Conservation (phyloP, 1,140 invertebrate genomes). For the Heliconius himera region DNA sequence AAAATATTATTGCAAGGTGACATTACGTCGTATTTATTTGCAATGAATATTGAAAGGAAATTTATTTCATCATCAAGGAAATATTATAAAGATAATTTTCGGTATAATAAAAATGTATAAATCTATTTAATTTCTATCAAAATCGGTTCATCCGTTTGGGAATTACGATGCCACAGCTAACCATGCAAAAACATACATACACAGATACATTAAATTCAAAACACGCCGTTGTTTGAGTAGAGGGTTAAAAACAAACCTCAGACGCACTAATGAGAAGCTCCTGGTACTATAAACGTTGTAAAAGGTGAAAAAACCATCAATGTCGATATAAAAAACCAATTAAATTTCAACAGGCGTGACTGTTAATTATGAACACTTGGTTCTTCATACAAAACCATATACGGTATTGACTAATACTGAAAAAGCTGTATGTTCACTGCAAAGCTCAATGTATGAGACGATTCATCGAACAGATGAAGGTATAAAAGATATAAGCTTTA, state of each 20-base stretch:
- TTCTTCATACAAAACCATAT: background rate
- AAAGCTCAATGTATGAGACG: slow-evolving; percentile 21
- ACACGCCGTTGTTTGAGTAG: too few relatives aligned
- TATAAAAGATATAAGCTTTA: slow-evolving; percentile 13
- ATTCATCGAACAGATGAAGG: slow-evolving; percentile 34
- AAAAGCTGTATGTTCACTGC: background rate
- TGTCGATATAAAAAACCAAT: slow-evolving; percentile 9
- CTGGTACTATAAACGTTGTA: background rate
- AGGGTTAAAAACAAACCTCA: background rate
- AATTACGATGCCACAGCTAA: too few relatives aligned
- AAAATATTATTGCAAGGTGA: too few relatives aligned
- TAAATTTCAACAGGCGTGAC: background rate
- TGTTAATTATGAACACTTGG: background rate
- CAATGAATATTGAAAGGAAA: too few relatives aligned
- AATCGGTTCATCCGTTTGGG: too few relatives aligned
- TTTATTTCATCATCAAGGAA: too few relatives aligned
- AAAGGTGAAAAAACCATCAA: background rate
- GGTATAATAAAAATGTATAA: too few relatives aligned
- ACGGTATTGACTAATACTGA: background rate
- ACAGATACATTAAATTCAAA: too few relatives aligned
- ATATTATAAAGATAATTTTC: too few relatives aligned
- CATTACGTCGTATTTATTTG: too few relatives aligned
- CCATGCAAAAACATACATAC: too few relatives aligned
- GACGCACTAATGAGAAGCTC: background rate
- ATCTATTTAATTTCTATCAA: too few relatives aligned